Conservation (phyloP, 2,797 vertebrate species). For the Syngnathus rostellatus region DNA sequence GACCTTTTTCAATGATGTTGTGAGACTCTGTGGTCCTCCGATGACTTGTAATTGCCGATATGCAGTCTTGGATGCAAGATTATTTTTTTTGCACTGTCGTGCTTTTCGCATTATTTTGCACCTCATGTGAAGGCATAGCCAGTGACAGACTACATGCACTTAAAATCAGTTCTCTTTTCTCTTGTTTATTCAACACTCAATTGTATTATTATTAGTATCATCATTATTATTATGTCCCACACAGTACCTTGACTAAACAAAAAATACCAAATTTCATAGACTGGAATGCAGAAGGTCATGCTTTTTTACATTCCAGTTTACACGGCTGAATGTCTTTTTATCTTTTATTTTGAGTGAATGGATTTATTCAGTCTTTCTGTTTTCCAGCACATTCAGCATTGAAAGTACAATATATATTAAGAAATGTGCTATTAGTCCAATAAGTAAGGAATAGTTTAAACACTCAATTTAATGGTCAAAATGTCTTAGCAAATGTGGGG, state of each 20-base stretch:
- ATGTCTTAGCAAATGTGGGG: not conserved
- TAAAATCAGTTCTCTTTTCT: not conserved
- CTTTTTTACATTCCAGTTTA: not conserved
- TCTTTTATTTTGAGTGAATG: not conserved
- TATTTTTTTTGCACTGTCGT: slow-evolving; percentile 61
- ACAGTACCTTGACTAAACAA: not conserved
- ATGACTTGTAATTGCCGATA: slow-evolving; percentile 2
- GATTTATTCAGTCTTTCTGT: not conserved
- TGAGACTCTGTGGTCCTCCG: not conserved
- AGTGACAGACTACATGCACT: slow-evolving; percentile 33
- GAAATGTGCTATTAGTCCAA: not conserved
- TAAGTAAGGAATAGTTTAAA: not conserved
- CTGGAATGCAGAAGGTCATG: not conserved
- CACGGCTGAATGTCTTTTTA: slow-evolving; percentile 2
- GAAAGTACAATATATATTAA: no score
- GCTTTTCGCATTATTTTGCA: slow-evolving; percentile 68
- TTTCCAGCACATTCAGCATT: no score
- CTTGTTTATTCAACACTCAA: no score
- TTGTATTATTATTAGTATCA: no score
- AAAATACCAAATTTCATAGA: slow-evolving; percentile 15
- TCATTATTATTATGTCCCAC: not conserved
- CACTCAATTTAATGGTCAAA: not conserved
- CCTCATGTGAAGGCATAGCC: slow-evolving; percentile 36
- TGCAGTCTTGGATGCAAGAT: slow-evolving; percentile 36
- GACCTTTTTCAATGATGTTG: not conserved